These are phyloP conservation scores for Pheosia gnoma DNA, from an alignment of 2,888 invertebrate genomes.

Conservation along the genomic window DNA sequence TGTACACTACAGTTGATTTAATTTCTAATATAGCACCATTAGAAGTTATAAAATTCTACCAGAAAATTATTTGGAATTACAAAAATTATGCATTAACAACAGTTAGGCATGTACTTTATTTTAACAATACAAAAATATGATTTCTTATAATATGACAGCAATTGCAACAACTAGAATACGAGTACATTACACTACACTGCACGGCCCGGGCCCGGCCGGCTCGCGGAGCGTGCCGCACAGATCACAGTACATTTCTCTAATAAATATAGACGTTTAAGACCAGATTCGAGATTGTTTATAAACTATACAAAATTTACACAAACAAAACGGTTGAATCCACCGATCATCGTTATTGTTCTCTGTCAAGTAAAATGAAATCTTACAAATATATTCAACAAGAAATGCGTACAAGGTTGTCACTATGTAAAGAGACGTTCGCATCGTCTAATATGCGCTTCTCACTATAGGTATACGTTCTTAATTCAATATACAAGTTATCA, in stretches of 20 bases:
- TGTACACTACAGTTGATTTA: slow-evolving; percentile 25
- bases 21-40: slow-evolving; percentile 74
- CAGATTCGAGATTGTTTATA: slow-evolving; percentile 70
- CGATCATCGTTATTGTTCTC: slow-evolving; percentile 55
- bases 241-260: slow-evolving; percentile 76
- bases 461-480: slow-evolving; percentile 18
- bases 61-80: slow-evolving; percentile 66
- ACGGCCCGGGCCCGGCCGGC: slow-evolving; percentile 15
- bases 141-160: slow-evolving; percentile 68
- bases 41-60: slow-evolving; percentile 43
- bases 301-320: slow-evolving; percentile 76
- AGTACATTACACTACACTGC: slow-evolving; percentile 8
- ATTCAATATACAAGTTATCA: slow-evolving; percentile 48
- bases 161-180: slow-evolving; percentile 54
- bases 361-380: slow-evolving; percentile 58
- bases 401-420: slow-evolving; percentile 63
- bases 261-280: slow-evolving; percentile 68
- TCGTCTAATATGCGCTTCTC: slow-evolving; percentile 17
- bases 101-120: slow-evolving; percentile 75
- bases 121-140: slow-evolving; percentile 81
- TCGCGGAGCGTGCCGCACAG: slow-evolving; percentile 41
- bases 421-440: slow-evolving; percentile 37
- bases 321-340: slow-evolving; percentile 63
- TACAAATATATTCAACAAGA: slow-evolving; percentile 67
- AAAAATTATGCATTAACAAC: slow-evolving; percentile 72